phyloP scores from a whole-genome alignment of 2,797 vertebrate species.

The Schizothorax lantsangensis region DNA sequence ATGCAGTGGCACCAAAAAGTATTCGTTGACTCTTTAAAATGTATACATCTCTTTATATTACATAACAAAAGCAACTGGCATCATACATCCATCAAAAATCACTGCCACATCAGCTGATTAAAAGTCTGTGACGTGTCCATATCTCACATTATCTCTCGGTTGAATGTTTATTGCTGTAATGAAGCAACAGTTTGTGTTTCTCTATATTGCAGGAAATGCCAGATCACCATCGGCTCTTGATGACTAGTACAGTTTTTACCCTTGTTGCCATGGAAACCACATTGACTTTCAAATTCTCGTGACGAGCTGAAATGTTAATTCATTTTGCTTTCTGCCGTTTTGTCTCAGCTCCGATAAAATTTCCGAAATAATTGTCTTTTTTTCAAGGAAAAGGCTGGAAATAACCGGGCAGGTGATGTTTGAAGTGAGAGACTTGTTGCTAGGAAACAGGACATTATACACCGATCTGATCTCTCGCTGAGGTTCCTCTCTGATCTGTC shows the following conservation, averaged over 20 bases:
- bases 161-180: not conserved
- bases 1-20: not conserved
- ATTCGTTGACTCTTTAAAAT: not conserved
- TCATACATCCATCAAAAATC: not conserved
- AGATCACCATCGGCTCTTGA: conserved; percentile 7
- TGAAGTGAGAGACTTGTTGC: conserved; percentile 80
- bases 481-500: conserved; percentile 12
- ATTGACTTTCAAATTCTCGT: not conserved
- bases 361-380: conserved; percentile 62
- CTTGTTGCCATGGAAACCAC: conserved; percentile 26
- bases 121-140: not conserved
- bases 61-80: not conserved
- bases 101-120: not conserved
- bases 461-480: conserved; percentile 67
- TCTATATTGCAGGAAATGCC: not conserved
- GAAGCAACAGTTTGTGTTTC: not conserved
- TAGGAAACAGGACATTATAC: conserved; percentile 75
- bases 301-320: not conserved
- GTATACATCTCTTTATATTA: not conserved
- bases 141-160: no score
- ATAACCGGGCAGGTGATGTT: conserved; percentile 74
- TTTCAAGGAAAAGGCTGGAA: conserved; percentile 66
- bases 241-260: conserved; percentile 7
- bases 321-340: not conserved
- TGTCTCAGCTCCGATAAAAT: conserved; percentile 45